These are phyloP conservation scores for Galerucella calmariensis DNA, from an alignment of 2,888 invertebrate species.

Conservation along the genomic window DNA sequence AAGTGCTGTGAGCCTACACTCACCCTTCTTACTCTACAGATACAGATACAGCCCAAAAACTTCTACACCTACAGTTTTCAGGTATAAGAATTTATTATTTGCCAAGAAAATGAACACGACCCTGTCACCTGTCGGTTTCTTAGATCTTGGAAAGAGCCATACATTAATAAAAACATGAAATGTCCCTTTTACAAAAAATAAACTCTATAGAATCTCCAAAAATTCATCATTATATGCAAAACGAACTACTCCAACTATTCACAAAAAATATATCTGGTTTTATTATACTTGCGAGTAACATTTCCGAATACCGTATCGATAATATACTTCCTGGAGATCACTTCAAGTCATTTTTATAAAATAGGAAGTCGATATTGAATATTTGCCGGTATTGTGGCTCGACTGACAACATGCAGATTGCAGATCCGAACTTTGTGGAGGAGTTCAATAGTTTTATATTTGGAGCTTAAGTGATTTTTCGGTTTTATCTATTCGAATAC, in stretches of 20 bases:
- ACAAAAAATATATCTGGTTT: slow-evolving; percentile 21
- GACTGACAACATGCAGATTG: slow-evolving; percentile 3
- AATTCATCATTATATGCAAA: slow-evolving; percentile 16
- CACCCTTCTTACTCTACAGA: too few species aligned
- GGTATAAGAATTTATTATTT: too few species aligned
- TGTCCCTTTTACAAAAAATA: slow-evolving; percentile 15
- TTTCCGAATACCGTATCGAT: slow-evolving; percentile 27
- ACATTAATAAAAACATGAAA: slow-evolving; percentile 13
- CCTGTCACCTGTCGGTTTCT: too few species aligned
- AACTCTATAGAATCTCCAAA: slow-evolving; percentile 19
- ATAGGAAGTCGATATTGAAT: slow-evolving; percentile 29
- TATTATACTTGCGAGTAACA: slow-evolving; percentile 21
- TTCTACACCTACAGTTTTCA: too few species aligned
- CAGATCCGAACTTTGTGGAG: background rate
- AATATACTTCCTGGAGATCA: slow-evolving; percentile 26
- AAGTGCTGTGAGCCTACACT: too few species aligned
- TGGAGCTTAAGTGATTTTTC: background rate
- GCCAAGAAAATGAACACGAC: too few species aligned
- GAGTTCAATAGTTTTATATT: background rate
- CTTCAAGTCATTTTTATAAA: slow-evolving; percentile 18
- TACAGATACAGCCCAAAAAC: too few species aligned
- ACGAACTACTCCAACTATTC: slow-evolving; percentile 23
- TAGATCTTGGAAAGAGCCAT: too few species aligned
- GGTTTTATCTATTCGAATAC: background rate
- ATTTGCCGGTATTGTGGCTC: slow-evolving; percentile 22